Evolutionary conservation across 2,888 invertebrate species (phyloP), one percentile per base, ranked within the genome.

Genomic region (Siphlonurus alternatus): DNA sequence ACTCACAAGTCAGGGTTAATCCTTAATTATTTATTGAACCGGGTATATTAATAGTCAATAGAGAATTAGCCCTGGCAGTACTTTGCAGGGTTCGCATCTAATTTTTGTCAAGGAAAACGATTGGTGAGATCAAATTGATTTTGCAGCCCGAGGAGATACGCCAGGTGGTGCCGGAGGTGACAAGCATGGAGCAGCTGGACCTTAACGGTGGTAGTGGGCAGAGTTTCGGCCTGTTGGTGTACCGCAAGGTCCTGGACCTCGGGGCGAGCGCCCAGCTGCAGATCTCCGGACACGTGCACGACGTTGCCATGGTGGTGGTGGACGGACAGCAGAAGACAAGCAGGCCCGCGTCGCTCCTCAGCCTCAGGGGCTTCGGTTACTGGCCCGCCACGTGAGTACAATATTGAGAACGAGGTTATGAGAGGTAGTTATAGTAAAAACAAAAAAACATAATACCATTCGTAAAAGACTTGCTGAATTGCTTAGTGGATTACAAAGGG

Each of bases 171-270:
- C 5, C 7, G 5, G 20, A 7, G 5, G 56, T 56, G 5, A 56
- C 22, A 10, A 56, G 20, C 56, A 64, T 64, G 64, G 64, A 64
- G 59, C n/a, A 51, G n/a, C 38, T 64, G 3, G 51, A 64, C 7
- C 73, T 75, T 7, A 76, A 76, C 72, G 54, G 71, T 70, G 68
- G 75, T 67, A 76, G 74, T 53, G 82, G 82, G 0, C 83, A 83
- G 73, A 78, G 79, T 65, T 81, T 78, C 68, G 83, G 83, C 0
- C 82, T 80, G 69, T 75, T 79, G 19, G 68, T 81, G 25, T 83
- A 83, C 70, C 69, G 78, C 38, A 79, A 76, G 66, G 67, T 66
- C 19, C 70, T 66, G 7, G 18, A 53, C 10, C 60, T 68, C 2
- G 60, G 69, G 3, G 66, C 70, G 23, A 70, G 72, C 67, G 70